A percentile compares a stretch with the other conserved stretches of the same genome.
phyloP scores from a whole-genome alignment of 92 coral and sea anemone species.

The Palythoa grandiflora region DNA sequence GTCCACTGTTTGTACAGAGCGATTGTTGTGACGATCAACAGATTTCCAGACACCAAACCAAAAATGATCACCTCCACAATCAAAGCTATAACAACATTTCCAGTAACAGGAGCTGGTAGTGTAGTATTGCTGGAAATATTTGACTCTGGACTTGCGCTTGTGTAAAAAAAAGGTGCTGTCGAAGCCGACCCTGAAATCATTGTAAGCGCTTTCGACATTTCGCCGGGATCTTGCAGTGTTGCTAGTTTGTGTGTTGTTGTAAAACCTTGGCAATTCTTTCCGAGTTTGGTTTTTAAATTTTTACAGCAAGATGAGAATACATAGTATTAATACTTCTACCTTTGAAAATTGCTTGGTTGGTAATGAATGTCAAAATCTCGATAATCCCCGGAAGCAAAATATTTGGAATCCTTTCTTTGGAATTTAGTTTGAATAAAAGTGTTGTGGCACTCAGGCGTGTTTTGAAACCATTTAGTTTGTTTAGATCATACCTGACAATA shows the following conservation, averaged over 20 bases:
- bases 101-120: background rate
- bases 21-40: slow-evolving; percentile 77
- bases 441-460: background rate
- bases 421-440: slow-evolving; percentile 10
- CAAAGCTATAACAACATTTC: slow-evolving; percentile 67
- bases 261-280: background rate
- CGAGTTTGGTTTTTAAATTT: too few relatives aligned
- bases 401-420: slow-evolving; percentile 12
- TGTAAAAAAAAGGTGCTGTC: background rate
- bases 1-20: slow-evolving; percentile 83
- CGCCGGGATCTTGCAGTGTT: background rate
- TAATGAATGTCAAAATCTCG: background rate
- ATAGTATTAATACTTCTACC: background rate
- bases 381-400: background rate
- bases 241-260: background rate
- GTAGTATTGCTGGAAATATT: slow-evolving; percentile 11
- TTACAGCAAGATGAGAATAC: background rate
- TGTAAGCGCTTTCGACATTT: background rate
- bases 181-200: background rate
- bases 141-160: background rate
- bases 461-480: slow-evolving; percentile 12
- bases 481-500: slow-evolving; percentile 35
- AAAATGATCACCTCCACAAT: slow-evolving; percentile 76
- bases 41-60: slow-evolving; percentile 72
- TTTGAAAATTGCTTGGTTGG: background rate